Base-by-base conservation (phyloP, 2,113 vertebrate genomes). In the Stictonetta naevosa region DNA sequence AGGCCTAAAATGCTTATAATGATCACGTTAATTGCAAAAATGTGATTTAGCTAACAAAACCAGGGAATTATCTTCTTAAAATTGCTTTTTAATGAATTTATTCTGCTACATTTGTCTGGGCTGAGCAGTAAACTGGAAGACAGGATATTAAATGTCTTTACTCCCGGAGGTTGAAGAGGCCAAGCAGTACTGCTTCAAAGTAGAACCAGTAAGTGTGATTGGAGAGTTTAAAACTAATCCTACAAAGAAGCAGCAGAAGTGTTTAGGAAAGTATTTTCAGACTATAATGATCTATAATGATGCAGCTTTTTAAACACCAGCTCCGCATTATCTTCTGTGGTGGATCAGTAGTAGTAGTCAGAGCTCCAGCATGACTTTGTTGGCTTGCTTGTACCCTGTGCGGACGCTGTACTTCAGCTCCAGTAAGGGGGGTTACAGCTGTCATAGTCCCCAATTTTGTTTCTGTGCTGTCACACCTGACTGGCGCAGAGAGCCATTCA, bases 21-120 rank as follows among this genome's bases (percentile, higher is more conserved):
- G 1, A 34, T 80, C 72, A 31, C 1, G 0, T 91, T 95, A 86
- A 88, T 90, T 90, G 72, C 60, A 77, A 81, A 93, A 90, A 46
- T 68, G 52, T 52, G 52, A 78, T 74, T 94, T 86, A 90, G 42
- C 63, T 56, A 80, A 81, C 55, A 78, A 72, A 92, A 90, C 52
- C 58, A 59, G 79, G 52, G 72, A 90, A 77, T 92, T n/a, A 14
- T 69, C 31, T 53, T 84, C 28, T 81, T 67, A 73, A 89, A 93
- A 95, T 90, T 86, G 59, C 59, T 36, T 86, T 83, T 94, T 80
- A 93, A 94, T 94, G 64, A 38, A 71, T 83, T 78, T 96, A n/a
- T 71, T 87, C 91, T 83, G 25, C 46, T 77, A 87, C 80, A 13
- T 85, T 91, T 96, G 18, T 25, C 36, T 86, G 22, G 55, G 22